These are phyloP conservation scores for Procambarus clarkii DNA, from an alignment of 1,140 invertebrate genomes.

Conservation along the genomic window DNA sequence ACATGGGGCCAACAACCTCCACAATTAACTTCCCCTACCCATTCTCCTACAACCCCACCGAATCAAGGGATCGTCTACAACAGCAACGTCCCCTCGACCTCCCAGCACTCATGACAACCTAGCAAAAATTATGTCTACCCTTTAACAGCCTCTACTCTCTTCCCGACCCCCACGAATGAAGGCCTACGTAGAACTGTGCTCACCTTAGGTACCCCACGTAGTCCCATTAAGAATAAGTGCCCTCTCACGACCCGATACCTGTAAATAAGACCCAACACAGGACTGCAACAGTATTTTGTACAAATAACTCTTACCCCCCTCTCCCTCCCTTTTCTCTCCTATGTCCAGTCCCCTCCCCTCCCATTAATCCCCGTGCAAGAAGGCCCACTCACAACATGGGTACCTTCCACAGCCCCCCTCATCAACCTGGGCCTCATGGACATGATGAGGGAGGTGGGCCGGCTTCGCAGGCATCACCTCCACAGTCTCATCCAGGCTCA, in stretches of 20 bases:
- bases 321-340: neutral
- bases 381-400: conserved; percentile 25
- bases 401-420: conserved; percentile 14
- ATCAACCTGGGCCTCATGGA: conserved; percentile 5
- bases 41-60: neutral
- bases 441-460: conserved; percentile 15
- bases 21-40: neutral
- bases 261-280: no score
- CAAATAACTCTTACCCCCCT: neutral
- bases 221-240: no score
- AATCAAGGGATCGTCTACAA: neutral
- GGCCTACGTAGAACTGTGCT: no score
- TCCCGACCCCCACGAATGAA: no score
- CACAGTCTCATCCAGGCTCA: conserved; percentile 25
- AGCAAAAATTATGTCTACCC: no score
- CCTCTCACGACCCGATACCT: no score
- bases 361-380: neutral
- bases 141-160: no score
- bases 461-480: conserved; percentile 29
- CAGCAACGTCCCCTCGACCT: no score
- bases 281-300: no score
- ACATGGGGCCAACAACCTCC: no score
- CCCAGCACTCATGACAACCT: no score
- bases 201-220: no score
- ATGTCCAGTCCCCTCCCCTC: neutral